Conservation (phyloP, 1,140 invertebrate species). For the Apis mellifera region Amel_HAv3.1 CM009942.2:4874501-4875000, state of each 20-base stretch:
- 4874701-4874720: constrained; percentile 36
- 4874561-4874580: constrained; percentile 54
- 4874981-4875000: too few relatives aligned
- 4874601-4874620: constrained; percentile 54
- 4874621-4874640: constrained; percentile 47
- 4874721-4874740: constrained; percentile 23
- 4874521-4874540: constrained; percentile 50
- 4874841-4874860: neutral
- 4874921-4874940: too few relatives aligned
- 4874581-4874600: constrained; percentile 49
- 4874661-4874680: constrained; percentile 13
- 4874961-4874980: too few relatives aligned
- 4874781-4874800: neutral
- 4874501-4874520: constrained; percentile 56
- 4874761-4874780: neutral
- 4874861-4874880: too few relatives aligned
- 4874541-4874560: constrained; percentile 49
- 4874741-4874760: constrained; percentile 8
- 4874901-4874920: too few relatives aligned
- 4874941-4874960: too few relatives aligned
- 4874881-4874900: too few relatives aligned
- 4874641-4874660: constrained; percentile 46
- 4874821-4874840: neutral
- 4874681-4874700: constrained; percentile 26
- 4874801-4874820: neutral